Conservation (phyloP, 2,113 vertebrate genomes). For the Asarcornis scutulata region DNA sequence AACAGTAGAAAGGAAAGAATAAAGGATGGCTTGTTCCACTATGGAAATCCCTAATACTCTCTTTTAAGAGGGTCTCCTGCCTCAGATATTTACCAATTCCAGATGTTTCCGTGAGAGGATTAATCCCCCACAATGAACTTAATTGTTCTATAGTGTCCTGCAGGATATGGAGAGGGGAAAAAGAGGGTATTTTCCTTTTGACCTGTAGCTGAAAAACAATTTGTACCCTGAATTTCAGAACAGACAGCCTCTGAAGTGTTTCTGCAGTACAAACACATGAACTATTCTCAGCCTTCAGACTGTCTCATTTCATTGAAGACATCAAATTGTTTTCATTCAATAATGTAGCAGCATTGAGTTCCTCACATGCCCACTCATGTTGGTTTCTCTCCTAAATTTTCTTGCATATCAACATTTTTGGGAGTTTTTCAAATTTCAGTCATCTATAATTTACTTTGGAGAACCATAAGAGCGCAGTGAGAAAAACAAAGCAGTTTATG, state of each 20-base stretch:
- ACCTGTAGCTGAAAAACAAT: conserved; percentile 23
- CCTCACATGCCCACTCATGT: background rate
- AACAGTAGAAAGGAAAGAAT: conserved; percentile 38
- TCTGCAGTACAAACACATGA: background rate
- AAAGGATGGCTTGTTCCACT: conserved; percentile 33
- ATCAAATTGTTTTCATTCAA: background rate
- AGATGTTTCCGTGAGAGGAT: conserved; percentile 49
- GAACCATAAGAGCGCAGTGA: background rate
- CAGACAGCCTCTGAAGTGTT: background rate
- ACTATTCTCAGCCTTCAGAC: background rate
- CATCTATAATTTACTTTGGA: background rate
- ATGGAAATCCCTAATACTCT: conserved; percentile 27
- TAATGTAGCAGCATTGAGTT: background rate
- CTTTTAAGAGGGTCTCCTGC: conserved; percentile 7
- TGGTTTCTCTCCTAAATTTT: background rate
- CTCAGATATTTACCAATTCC: conserved; percentile 41
- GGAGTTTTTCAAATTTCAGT: background rate
- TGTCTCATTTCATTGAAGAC: background rate
- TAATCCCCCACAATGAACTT: conserved; percentile 15
- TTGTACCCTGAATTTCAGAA: conserved; percentile 29
- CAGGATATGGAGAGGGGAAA: conserved; percentile 30
- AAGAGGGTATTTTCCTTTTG: conserved; percentile 16
- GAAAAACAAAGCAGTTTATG: background rate
- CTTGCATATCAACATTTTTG: background rate
- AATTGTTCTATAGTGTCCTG: conserved; percentile 37